Base-by-base conservation (phyloP, 2,888 invertebrate genomes). In the Kryphioiulus occultus region DNA sequence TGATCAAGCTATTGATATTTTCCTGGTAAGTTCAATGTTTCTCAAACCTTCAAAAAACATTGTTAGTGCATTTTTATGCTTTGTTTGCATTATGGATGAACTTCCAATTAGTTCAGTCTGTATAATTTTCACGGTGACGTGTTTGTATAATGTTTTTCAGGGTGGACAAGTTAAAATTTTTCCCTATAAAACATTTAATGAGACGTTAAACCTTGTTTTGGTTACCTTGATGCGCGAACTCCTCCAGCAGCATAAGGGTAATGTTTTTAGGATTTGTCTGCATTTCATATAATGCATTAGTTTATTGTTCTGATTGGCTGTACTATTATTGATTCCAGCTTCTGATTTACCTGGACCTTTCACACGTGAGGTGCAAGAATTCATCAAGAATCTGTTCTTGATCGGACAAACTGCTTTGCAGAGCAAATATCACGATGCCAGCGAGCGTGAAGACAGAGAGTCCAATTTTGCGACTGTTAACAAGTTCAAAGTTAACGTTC, bases 351-450 rank as follows among this genome's bases (percentile, higher is more conserved):
- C 98, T 0, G 94, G 95, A 5, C 96, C 96, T 0, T 98, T 98
- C 91, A 98, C 97, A 3, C 96, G 96, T 91, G 98, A 99, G 91
- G 97, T 99, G 4, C 97, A 95, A 90, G 96, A 96, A 91, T 97
- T 98, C 92, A 96, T 97, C 30, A 96, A 96, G 93, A 95, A 95
- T 30, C 93, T 99, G 22, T 99, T 98, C 92, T 93, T 97, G 86
- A 96, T 96, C 89, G 98, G 98, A 0, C 98, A 99, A 92, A 98
- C 97, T 0, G 98, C 98, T 91, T 92, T 98, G 44, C 97, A 97
- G 90, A 96, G 96, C 89, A 94, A 95, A 39, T 96, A 97, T 86
- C 90, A 90, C 78, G 90, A 97, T 91, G 95, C 95, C 0, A 96
- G 96, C 39, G 97, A 97, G 91, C 93, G 95, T 44, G 96, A 97